These are phyloP conservation scores for Drosophila prolongata DNA, from an alignment of 2,888 invertebrate genomes.

Conservation along the genomic window DNA sequence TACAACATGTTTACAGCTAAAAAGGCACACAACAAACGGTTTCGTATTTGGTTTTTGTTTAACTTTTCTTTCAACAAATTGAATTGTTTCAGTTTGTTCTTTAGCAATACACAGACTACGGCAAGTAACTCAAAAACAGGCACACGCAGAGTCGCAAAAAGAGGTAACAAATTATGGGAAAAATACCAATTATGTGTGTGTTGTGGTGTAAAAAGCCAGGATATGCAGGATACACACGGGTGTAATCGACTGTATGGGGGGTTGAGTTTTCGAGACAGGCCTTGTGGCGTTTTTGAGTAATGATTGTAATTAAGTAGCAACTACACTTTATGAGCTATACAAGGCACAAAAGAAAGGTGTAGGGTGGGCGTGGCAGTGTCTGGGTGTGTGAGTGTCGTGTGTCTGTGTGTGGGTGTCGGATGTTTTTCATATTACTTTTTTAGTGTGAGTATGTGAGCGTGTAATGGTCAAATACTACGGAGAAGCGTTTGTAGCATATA, in stretches of 20 bases:
- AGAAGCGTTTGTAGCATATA: slow-evolving; percentile 57
- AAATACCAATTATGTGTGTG: slow-evolving; percentile 51
- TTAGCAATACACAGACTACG: slow-evolving; percentile 50
- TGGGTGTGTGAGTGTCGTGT: slow-evolving; percentile 30
- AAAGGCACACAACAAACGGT: slow-evolving; percentile 64
- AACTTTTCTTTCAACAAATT: slow-evolving; percentile 33
- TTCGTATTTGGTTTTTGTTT: slow-evolving; percentile 24
- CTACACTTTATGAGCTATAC: slow-evolving; percentile 71
- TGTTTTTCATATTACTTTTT: slow-evolving; percentile 9
- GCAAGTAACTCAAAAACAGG: slow-evolving; percentile 55
- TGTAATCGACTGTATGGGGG: slow-evolving; percentile 9
- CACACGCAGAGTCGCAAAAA: slow-evolving; percentile 64
- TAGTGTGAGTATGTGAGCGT: slow-evolving; percentile 12
- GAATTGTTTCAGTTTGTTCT: slow-evolving; percentile 46
- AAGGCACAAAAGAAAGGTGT: slow-evolving; percentile 64
- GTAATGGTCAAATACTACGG: slow-evolving; percentile 53
- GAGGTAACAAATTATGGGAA: slow-evolving; percentile 42
- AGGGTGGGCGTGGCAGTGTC: slow-evolving; percentile 42
- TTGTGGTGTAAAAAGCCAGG: slow-evolving; percentile 37
- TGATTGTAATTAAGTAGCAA: slow-evolving; percentile 77
- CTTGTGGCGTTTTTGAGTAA: slow-evolving; percentile 70
- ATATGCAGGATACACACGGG: slow-evolving; percentile 50
- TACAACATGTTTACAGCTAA: slow-evolving; percentile 62
- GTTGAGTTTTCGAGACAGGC: slow-evolving; percentile 25
- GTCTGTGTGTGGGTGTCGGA: slow-evolving; percentile 14